These are phyloP conservation scores for Abrostola triplasia DNA, from an alignment of 2,888 invertebrate genomes.

Conservation along the genomic window DNA sequence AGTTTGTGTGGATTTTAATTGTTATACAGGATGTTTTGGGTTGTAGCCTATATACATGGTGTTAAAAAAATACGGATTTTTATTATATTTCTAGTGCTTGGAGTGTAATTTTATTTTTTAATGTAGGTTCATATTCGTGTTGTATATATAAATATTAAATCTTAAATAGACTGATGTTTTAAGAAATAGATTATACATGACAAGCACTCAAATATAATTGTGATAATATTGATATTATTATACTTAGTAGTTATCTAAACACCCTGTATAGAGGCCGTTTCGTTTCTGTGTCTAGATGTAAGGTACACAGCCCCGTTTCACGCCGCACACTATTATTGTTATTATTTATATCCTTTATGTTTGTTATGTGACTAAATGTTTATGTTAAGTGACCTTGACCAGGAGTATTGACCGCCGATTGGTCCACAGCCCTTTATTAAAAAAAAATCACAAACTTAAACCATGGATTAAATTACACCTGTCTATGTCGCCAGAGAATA, in stretches of 20 bases:
- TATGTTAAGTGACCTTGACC: not conserved
- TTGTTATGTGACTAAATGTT: constrained; percentile 31
- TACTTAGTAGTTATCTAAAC: too few species aligned
- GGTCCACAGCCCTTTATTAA: too few species aligned
- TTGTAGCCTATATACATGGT: constrained; percentile 18
- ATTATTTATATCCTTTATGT: constrained; percentile 11
- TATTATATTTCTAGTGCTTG: not conserved
- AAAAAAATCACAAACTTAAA: too few species aligned
- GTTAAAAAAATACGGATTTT: not conserved
- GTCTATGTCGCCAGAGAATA: too few species aligned
- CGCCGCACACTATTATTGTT: constrained; percentile 32
- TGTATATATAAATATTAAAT: too few species aligned
- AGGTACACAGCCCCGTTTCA: constrained; percentile 43
- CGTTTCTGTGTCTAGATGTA: constrained; percentile 18
- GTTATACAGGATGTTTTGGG: constrained; percentile 20
- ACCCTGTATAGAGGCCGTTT: constrained; percentile 8
- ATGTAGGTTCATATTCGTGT: too few species aligned
- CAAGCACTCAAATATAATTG: too few species aligned
- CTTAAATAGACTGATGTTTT: too few species aligned
- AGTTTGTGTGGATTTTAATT: constrained; percentile 50
- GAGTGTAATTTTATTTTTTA: too few species aligned
- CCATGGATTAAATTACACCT: too few species aligned
- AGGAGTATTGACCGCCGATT: not conserved
- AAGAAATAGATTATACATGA: too few species aligned
- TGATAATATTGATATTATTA: too few species aligned